Evolutionary conservation across 2,888 invertebrate species (phyloP), one percentile per base, ranked within the genome.

Genomic region (Hedychridium roseum): DNA sequence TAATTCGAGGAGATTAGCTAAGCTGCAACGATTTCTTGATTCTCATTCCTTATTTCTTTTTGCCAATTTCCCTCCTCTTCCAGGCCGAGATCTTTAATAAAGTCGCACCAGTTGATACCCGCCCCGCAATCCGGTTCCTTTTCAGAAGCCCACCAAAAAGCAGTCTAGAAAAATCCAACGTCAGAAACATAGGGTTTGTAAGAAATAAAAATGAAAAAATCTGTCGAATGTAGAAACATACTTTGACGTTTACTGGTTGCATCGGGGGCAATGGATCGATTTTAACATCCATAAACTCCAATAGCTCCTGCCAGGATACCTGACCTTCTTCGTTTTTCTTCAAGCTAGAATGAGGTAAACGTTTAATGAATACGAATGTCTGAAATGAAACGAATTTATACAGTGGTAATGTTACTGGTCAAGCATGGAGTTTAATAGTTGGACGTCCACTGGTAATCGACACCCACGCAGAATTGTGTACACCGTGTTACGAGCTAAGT

Each of bases 201-300:
- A 28, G 7, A 26, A 12, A 31, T 21, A 35, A 27, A 35, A 30
- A 17, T 6, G n/a, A n/a, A 17, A 28, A 26, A 16, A 31, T 12
- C 11, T 9, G 9, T 9, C 7, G 23, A 5, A 21, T 35, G 16
- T 1, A 30, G 12, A 27, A 18, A 31, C 21, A 12, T 73, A 83
- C 83, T 76, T 83, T 83, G 32, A 82, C 66, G 60, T 83, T 83
- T 5, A 82, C 75, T 5, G 85, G 85, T 48, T 73, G 65, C 2
- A 80, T 76, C 28, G 82, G 83, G 16, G 80, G 64, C 43, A 81
- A 71, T 1, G 83, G 83, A 62, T 82, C 80, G 7, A 84, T 82
- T 68, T 83, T 84, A 65, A 88, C 85, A 74, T 92, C 87, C 46
- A 93, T 75, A 70, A 92, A 92, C 28, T 81, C 74, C 64, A 92